These are phyloP conservation scores for Diachasmimorpha longicaudata DNA, from an alignment of 1,140 invertebrate genomes.

Conservation along the genomic window DNA sequence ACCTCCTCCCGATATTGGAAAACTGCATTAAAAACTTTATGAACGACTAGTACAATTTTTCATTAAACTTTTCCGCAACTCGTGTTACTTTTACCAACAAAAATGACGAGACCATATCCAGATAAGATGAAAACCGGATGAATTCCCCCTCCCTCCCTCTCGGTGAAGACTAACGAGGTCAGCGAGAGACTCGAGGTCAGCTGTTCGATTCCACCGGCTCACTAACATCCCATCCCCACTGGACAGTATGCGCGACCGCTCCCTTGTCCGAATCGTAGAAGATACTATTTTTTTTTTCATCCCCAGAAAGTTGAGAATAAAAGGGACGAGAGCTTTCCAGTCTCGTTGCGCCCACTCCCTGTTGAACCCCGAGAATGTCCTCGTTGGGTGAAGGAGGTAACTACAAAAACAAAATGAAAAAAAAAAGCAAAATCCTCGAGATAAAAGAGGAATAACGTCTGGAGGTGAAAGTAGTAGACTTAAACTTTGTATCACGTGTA, in stretches of 20 bases:
- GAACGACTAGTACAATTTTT: neutral
- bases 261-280: neutral
- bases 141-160: neutral
- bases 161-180: neutral
- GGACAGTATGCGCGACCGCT: neutral
- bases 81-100: neutral
- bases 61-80: neutral
- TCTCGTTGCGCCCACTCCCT: slow-evolving; percentile 22
- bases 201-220: slow-evolving; percentile 12
- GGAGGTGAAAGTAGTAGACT: slow-evolving; percentile 13
- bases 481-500: slow-evolving; percentile 27
- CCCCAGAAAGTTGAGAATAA: slow-evolving; percentile 23
- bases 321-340: slow-evolving; percentile 26
- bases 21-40: neutral
- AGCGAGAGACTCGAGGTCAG: slow-evolving; percentile 14
- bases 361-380: slow-evolving; percentile 15
- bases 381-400: neutral
- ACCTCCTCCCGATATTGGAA: neutral
- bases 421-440: neutral
- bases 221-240: neutral
- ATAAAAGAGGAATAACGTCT: neutral
- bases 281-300: neutral
- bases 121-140: neutral
- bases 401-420: neutral
- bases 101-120: neutral